These are phyloP conservation scores for Drosophila elegans DNA, from an alignment of 1,140 invertebrate species.

Conservation along the genomic window DNA sequence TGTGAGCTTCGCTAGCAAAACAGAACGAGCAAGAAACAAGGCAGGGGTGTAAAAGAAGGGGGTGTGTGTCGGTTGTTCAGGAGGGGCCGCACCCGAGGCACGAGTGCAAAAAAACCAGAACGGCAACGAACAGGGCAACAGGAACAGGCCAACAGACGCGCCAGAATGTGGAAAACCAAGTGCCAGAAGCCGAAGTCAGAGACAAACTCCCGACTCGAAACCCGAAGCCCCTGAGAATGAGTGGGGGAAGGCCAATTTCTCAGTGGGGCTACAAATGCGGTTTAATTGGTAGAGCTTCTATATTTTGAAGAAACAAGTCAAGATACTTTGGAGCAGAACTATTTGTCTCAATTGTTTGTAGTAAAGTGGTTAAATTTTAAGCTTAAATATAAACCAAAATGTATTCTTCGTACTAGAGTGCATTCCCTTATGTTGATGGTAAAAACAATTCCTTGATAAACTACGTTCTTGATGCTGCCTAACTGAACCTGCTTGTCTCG, in stretches of 20 bases:
- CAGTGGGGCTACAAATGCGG: constrained; percentile 7
- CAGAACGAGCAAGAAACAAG: constrained; percentile 54
- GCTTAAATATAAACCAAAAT: too few relatives aligned
- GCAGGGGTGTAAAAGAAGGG: background rate
- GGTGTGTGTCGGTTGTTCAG: background rate
- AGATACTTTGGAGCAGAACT: too few relatives aligned
- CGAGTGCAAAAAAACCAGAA: constrained; percentile 70
- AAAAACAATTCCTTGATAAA: too few relatives aligned
- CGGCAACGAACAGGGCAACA: constrained; percentile 69
- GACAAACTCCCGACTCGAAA: constrained; percentile 29
- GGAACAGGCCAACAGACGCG: constrained; percentile 53
- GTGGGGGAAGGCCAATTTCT: background rate
- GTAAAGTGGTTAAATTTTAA: too few relatives aligned
- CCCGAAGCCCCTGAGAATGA: constrained; percentile 23
- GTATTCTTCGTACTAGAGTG: too few relatives aligned
- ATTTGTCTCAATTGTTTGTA: too few relatives aligned
- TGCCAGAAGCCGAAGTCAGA: constrained; percentile 44
- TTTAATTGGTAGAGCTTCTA: background rate
- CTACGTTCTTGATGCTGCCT: background rate
- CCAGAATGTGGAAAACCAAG: constrained; percentile 29
- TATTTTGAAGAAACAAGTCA: too few relatives aligned
- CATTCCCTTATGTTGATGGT: too few relatives aligned
- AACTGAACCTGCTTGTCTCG: background rate
- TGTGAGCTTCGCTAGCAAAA: constrained; percentile 57
- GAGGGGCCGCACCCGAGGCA: constrained; percentile 54